These are phyloP conservation scores for Elgaria multicarinata DNA, from an alignment of 2,113 vertebrate species.

Conservation along the genomic window DNA sequence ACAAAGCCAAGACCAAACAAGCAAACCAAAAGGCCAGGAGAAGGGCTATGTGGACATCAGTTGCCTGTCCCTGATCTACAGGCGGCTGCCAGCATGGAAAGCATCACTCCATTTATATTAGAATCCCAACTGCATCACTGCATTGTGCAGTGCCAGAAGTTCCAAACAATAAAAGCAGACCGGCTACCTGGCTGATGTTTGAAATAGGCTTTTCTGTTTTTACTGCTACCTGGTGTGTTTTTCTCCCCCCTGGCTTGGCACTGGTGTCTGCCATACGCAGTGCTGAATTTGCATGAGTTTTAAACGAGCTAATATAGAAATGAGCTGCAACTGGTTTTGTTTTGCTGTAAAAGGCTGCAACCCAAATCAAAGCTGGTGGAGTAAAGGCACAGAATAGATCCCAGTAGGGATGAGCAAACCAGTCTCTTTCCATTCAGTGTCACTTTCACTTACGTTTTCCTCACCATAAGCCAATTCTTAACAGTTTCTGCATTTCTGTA, in stretches of 20 bases:
- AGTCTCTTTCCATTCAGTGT: not conserved
- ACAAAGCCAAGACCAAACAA: no score
- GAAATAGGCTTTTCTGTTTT: not conserved
- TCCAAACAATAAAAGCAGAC: not conserved
- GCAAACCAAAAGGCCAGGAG: no score
- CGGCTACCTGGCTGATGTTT: not conserved
- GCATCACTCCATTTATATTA: not conserved
- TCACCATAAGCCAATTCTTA: not conserved
- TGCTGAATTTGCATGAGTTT: not conserved
- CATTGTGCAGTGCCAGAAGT: not conserved
- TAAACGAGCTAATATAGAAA: not conserved
- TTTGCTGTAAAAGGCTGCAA: not conserved
- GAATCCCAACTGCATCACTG: not conserved
- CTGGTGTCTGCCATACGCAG: not conserved
- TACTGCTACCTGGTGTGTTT: not conserved
- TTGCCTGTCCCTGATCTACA: not conserved
- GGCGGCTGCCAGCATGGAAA: not conserved
- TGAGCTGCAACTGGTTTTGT: not conserved
- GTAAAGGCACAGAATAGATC: not conserved
- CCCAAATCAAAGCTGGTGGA: not conserved
- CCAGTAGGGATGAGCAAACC: not conserved
- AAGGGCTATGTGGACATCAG: no score
- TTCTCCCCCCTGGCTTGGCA: not conserved
- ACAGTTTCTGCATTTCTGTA: not conserved
- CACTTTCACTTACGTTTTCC: not conserved